Conservation (phyloP, 2,113 vertebrate species). For the Motacilla tschutschensis region DNA sequence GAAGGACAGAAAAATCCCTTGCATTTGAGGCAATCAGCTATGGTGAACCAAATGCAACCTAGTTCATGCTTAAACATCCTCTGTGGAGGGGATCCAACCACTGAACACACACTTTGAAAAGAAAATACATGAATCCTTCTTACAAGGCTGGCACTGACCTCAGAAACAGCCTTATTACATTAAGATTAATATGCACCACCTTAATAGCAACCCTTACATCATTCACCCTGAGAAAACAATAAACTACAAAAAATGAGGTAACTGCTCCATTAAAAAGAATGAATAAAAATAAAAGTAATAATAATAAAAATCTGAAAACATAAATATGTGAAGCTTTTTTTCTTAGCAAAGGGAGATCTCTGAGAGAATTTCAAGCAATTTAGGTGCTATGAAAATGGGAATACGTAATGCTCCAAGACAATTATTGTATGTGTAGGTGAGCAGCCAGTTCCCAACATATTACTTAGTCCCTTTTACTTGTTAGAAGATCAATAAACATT, state of each 20-base stretch:
- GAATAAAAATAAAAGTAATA: neutral
- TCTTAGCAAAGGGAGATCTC: neutral
- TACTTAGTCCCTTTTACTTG: neutral
- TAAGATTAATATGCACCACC: neutral
- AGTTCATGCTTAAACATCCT: neutral
- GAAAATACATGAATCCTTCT: neutral
- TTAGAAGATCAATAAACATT: neutral
- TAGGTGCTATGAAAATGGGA: neutral
- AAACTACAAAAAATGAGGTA: neutral
- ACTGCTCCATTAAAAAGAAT: neutral
- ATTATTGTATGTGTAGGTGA: neutral
- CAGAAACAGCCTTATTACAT: neutral
- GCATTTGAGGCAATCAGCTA: neutral
- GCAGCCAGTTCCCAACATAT: neutral
- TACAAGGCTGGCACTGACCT: neutral
- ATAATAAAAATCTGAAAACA: neutral
- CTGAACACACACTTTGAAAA: neutral
- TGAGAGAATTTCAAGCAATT: neutral
- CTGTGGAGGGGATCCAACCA: neutral
- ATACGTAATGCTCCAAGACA: neutral
- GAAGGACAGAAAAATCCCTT: neutral
- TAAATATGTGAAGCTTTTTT: neutral
- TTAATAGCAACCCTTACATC: neutral
- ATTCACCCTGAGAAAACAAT: neutral
- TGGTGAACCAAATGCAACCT: neutral